Evolutionary conservation across 1,140 invertebrate species (phyloP).

Genomic region (Drosophila lacteicornis): DNA sequence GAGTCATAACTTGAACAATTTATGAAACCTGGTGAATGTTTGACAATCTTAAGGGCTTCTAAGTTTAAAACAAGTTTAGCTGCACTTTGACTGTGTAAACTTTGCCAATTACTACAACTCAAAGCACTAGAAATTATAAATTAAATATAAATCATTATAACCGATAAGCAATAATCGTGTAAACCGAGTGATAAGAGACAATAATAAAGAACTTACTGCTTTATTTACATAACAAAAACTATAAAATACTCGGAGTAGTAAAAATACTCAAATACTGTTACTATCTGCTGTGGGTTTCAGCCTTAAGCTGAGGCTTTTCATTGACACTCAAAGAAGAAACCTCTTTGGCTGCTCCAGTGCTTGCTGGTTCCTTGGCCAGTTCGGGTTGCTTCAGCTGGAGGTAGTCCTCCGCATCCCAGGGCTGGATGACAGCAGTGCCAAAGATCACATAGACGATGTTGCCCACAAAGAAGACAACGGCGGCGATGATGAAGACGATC

Average conservation of each 20-base stretch:
- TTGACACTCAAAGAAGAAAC: background rate
- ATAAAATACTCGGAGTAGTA: background rate
- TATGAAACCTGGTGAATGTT: background rate
- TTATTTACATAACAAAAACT: constrained; percentile 8
- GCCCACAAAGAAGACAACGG: constrained; percentile 67
- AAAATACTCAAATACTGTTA: background rate
- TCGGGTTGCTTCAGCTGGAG: constrained; percentile 85
- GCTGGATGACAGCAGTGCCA: constrained; percentile 93
- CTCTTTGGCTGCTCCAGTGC: background rate
- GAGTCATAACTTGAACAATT: background rate
- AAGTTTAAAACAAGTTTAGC: background rate
- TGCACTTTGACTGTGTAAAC: background rate
- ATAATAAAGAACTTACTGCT: background rate
- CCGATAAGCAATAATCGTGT: background rate
- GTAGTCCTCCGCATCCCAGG: constrained; percentile 92
- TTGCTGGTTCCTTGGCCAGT: constrained; percentile 10
- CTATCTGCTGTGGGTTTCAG: constrained; percentile 27
- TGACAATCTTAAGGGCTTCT: background rate
- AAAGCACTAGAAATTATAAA: background rate
- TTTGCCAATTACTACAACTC: background rate
- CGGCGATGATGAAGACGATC: constrained; percentile 70
- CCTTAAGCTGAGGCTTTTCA: constrained; percentile 7
- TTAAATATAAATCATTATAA: background rate
- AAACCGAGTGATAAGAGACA: background rate
- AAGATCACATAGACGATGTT: constrained; percentile 63